Evolutionary conservation across 2,888 invertebrate genomes (phyloP).

Genomic region (Heterodera filipjevi): DNA sequence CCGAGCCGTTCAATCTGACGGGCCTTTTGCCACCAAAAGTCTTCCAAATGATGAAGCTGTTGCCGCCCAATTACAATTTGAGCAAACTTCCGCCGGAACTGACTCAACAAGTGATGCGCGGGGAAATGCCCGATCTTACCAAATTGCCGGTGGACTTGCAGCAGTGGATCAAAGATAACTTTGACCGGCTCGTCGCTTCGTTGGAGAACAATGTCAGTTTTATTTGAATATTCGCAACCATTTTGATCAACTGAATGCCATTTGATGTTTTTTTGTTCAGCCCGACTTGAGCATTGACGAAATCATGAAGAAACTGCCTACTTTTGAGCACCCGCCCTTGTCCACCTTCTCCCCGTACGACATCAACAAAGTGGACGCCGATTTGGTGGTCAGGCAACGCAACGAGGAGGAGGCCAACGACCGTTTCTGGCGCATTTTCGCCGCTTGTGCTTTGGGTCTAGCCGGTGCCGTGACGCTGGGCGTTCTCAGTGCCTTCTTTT

Average conservation of each 20-base stretch:
- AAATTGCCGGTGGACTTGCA: slow-evolving; percentile 59
- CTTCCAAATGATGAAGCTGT: slow-evolving; percentile 41
- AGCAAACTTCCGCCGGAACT: slow-evolving; percentile 49
- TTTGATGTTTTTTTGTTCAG: slow-evolving; percentile 28
- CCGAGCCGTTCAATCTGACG: slow-evolving; percentile 18
- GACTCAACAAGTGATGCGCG: slow-evolving; percentile 52
- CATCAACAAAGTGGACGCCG: slow-evolving; percentile 58
- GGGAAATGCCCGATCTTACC: slow-evolving; percentile 60
- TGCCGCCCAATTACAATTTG: slow-evolving; percentile 48
- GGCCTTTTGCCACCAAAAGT: slow-evolving; percentile 34
- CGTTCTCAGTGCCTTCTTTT: slow-evolving; percentile 70
- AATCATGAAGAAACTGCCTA: slow-evolving; percentile 58
- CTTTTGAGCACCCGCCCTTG: slow-evolving; percentile 53
- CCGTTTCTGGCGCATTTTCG: slow-evolving; percentile 40
- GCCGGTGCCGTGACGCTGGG: slow-evolving; percentile 53
- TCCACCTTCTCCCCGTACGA: slow-evolving; percentile 62
- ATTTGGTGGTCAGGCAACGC: slow-evolving; percentile 45
- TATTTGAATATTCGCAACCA: not conserved
- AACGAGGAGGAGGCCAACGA: slow-evolving; percentile 30
- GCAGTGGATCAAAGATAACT: slow-evolving; percentile 55
- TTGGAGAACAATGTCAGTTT: slow-evolving; percentile 33
- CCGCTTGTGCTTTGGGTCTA: slow-evolving; percentile 57
- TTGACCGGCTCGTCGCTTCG: slow-evolving; percentile 47
- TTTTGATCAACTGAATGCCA: not conserved
- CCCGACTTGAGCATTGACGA: slow-evolving; percentile 57